Evolutionary conservation across 2,113 vertebrate genomes (phyloP).

Genomic region (Urocitellus parryii): DNA sequence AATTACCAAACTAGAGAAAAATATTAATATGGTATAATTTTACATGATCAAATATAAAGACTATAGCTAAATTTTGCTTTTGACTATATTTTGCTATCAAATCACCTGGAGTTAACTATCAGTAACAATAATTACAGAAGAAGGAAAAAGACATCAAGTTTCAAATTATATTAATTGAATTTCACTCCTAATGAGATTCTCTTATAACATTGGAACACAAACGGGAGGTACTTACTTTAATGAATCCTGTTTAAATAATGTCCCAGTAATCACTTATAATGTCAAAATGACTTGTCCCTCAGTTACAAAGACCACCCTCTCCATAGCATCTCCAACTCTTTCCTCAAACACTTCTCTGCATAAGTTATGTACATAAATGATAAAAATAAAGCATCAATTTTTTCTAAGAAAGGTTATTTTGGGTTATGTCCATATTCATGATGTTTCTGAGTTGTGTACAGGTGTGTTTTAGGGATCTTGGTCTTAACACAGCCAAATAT

Average conservation of each 20-base stretch:
- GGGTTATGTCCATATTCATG: neutral
- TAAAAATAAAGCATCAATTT: neutral
- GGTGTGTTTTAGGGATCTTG: neutral
- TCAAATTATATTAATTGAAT: neutral
- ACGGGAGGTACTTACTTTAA: neutral
- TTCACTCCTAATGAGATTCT: neutral
- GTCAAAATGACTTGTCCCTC: neutral
- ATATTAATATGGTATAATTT: neutral
- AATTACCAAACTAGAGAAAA: constrained; percentile 28
- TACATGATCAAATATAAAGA: neutral
- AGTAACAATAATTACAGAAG: neutral
- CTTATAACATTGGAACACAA: neutral
- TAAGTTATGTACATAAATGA: neutral
- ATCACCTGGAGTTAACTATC: neutral
- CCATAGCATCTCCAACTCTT: neutral
- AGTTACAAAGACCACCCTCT: neutral
- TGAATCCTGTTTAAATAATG: neutral
- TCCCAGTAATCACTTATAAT: neutral
- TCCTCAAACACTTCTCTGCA: neutral
- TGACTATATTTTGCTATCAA: neutral
- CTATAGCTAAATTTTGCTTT: constrained; percentile 1
- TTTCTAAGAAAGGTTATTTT: neutral
- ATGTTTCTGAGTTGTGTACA: neutral
- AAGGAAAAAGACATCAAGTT: neutral
- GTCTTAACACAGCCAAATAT: neutral